phyloP scores from a whole-genome alignment of 1,140 invertebrate genomes.

The Zelostemma sp. region DNA sequence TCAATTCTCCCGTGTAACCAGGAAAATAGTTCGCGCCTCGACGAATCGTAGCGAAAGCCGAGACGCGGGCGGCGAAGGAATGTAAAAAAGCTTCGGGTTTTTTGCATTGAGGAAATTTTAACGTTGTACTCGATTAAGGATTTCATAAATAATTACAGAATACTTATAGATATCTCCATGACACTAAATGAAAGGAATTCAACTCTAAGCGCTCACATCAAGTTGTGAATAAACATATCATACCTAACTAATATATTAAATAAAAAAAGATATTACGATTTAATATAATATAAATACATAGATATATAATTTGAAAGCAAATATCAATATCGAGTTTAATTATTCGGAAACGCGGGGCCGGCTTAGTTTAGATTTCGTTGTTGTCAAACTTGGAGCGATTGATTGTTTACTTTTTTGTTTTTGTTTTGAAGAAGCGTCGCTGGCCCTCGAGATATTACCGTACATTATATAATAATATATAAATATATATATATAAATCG shows the following conservation, averaged over 20 bases:
- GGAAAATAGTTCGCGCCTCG: conserved; percentile 28
- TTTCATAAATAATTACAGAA: conserved; percentile 48
- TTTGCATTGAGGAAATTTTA: conserved; percentile 19
- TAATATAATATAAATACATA: conserved; percentile 58
- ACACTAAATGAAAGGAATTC: conserved; percentile 53
- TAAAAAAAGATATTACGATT: conserved; percentile 63
- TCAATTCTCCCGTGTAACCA: conserved; percentile 41
- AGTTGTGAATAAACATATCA: conserved; percentile 72
- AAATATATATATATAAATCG: conserved; percentile 42
- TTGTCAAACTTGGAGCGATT: too few species aligned
- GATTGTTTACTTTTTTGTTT: conserved; percentile 6
- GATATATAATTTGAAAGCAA: conserved; percentile 36
- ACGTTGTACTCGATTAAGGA: conserved; percentile 55
- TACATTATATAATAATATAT: conserved; percentile 35
- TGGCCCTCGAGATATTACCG: conserved; percentile 26
- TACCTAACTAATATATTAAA: conserved; percentile 67
- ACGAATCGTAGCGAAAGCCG: conserved; percentile 17
- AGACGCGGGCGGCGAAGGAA: conserved; percentile 11
- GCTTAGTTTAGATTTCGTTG: neutral
- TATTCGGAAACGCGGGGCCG: conserved; percentile 37
- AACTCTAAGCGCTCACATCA: conserved; percentile 69
- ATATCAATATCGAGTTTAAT: conserved; percentile 36
- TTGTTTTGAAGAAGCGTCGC: conserved; percentile 21
- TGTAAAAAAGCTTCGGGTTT: neutral
- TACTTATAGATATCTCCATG: conserved; percentile 50